Base-by-base conservation (phyloP, 2,888 invertebrate species). In the Ischnus inquisitorius region DNA sequence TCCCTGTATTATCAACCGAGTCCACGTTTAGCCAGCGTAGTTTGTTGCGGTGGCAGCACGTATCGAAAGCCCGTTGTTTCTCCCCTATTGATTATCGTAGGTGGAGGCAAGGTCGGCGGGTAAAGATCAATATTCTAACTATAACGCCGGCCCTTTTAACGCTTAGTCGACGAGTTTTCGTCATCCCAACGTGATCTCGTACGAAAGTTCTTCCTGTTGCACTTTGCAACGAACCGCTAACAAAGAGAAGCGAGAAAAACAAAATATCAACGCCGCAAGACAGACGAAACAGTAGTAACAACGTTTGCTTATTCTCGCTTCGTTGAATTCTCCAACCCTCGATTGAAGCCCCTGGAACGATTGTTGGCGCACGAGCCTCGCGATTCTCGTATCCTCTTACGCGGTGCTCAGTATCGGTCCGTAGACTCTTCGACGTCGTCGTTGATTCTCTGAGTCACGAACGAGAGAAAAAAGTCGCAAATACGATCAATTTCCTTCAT, bases 61-160 rank as follows among this genome's bases (percentile, higher is more conserved):
- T 48, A 77, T 71, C 80, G 72, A 80, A 34, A 43, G n/a, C 19
- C 19, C 62, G 41, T 25, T 43, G 48, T 60, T n/a, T 68, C 71
- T 14, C 82, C 54, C 41, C 80, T 88, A 93, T 93, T 92, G 93
- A 93, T 93, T 92, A 91, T 89, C 85, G 87, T 92, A 93, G 92
- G 91, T 92, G 92, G 93, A 92, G 90, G 86, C 88, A 90, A 89
- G 83, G 92, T 93, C 92, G 90, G 91, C 90, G 90, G 88, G 87
- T 34, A 91, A n/a, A 89, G 91, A 93, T 93, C 93, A 92, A 93
- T 93, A 92, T 90, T 79, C 80, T 79, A 83, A 85, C 34, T 78
- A 41, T 78, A n/a, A 82, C 88, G 79, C 89, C 89, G 87, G 86
- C 81, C 84, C 84, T 84, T 82, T 85, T 85, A 84, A 82, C 88